phyloP scores from a whole-genome alignment of 2,113 vertebrate genomes.

The Pteruthius melanotis region DNA sequence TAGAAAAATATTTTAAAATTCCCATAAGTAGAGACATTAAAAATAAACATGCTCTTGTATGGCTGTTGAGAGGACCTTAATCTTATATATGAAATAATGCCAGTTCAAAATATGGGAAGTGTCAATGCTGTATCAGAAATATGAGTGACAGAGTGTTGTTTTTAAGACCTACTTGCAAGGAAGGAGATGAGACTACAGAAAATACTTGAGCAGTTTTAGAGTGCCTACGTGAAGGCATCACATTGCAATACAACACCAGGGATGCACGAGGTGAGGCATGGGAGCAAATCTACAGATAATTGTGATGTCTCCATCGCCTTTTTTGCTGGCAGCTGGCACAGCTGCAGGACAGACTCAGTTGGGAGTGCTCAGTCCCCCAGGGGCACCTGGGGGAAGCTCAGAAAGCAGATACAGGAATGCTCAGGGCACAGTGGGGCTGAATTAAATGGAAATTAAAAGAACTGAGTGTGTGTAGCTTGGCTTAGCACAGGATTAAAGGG shows the following conservation, averaged over 20 bases:
- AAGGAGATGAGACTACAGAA: not conserved
- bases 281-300: not conserved
- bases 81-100: not conserved
- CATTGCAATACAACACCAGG: not conserved
- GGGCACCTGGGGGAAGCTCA: not conserved
- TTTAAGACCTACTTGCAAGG: not conserved
- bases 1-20: not conserved
- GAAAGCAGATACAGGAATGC: not conserved
- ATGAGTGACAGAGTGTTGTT: not conserved
- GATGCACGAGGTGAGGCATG: rapidly evolving
- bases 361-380: not conserved
- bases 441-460: not conserved
- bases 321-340: not conserved
- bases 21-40: not conserved
- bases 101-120: not conserved
- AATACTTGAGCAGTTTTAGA: not conserved
- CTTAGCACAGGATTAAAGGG: not conserved
- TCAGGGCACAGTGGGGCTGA: not conserved
- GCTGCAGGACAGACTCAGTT: not conserved
- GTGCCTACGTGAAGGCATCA: not conserved
- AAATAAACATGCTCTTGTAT: not conserved
- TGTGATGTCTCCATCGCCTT: not conserved
- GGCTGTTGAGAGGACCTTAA: not conserved
- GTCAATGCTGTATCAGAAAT: not conserved
- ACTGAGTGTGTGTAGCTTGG: not conserved